These are phyloP conservation scores for Limnodromus scolopaceus DNA, from an alignment of 2,797 vertebrate genomes.

Conservation along the genomic window DNA sequence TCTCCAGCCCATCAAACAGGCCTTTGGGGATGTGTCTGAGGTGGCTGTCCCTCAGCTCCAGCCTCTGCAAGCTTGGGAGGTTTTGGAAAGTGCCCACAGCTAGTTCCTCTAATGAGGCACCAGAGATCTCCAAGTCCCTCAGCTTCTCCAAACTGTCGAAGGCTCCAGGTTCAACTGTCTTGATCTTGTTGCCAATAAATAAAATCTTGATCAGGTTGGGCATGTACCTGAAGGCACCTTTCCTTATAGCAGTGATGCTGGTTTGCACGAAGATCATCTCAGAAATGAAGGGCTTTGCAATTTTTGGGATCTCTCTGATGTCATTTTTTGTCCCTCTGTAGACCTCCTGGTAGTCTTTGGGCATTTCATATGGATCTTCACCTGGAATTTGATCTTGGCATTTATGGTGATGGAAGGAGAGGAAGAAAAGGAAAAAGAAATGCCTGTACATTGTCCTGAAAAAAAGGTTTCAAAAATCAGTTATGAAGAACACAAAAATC, in stretches of 20 bases:
- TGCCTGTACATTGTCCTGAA: not conserved
- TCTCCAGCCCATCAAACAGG: conserved; percentile 77
- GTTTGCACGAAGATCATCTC: conserved; percentile 80
- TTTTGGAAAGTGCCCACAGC: conserved; percentile 77
- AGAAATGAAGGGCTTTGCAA: conserved; percentile 48
- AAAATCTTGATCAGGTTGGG: conserved; percentile 75
- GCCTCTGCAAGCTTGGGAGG: conserved; percentile 73
- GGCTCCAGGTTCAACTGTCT: conserved; percentile 78
- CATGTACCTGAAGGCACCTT: conserved; percentile 77
- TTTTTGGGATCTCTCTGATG: conserved; percentile 71
- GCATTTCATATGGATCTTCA: not conserved
- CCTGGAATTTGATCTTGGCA: not conserved
- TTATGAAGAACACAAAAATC: not conserved
- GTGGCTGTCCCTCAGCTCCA: conserved; percentile 78
- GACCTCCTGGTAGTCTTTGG: conserved; percentile 56
- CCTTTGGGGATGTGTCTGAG: conserved; percentile 75
- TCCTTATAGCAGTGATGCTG: conserved; percentile 71
- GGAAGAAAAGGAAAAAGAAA: not conserved
- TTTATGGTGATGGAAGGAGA: not conserved
- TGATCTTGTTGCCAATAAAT: conserved; percentile 74
- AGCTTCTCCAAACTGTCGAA: conserved; percentile 80
- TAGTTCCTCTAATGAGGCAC: conserved; percentile 66
- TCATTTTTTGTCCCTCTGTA: conserved; percentile 49
- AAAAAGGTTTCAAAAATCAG: not conserved
- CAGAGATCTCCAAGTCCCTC: conserved; percentile 76